Evolutionary conservation across 2,888 invertebrate genomes (phyloP), one percentile per base, ranked within the genome.

Genomic region (Coleophora flavipennella): DNA sequence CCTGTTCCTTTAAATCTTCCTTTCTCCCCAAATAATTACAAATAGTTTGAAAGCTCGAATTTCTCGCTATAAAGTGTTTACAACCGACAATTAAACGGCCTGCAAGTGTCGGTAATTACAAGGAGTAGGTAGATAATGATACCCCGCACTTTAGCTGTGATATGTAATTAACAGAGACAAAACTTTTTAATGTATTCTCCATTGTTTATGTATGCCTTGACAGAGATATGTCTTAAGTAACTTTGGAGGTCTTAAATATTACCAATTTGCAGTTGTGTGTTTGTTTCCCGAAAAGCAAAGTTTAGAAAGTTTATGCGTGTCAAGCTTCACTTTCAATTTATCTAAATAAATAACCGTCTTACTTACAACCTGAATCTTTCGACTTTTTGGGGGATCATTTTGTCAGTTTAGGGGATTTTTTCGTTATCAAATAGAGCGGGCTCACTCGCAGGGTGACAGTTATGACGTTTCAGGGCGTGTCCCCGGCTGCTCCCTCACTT

Each of bases 391-490:
- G 58, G 68, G 69, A 69, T 70, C 74, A 70, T 73, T 77, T 76
- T 72, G 60, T 72, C 61, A 64, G 55, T 45, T 55, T 57, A 58
- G 59, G 64, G 58, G 57, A 55, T 65, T 60, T 55, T 6, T 20
- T 20, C 50, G 47, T 52, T 46, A 42, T 41, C 43, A 42, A 49
- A 54, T 47, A 43, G 54, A 53, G 53, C 47, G 54, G 44, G 52
- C 44, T 48, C 43, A 41, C 53, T 59, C 62, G 6, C 55, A 59
- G 59, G 52, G 65, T 70, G 77, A 73, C 79, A 76, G 79, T 83
- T 83, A 83, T 83, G 83, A 83, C 75, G 67, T 55, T 51, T 56
- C 55, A 58, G 78, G 83, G 83, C 83, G 83, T 78, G 79, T 60
- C 71, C 64, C 59, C 67, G 69, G 58, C 60, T 65, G 74, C 71